Evolutionary conservation across 2,113 vertebrate genomes (phyloP), one percentile per base, ranked within the genome.

Genomic region (Otolemur garnettii): DNA sequence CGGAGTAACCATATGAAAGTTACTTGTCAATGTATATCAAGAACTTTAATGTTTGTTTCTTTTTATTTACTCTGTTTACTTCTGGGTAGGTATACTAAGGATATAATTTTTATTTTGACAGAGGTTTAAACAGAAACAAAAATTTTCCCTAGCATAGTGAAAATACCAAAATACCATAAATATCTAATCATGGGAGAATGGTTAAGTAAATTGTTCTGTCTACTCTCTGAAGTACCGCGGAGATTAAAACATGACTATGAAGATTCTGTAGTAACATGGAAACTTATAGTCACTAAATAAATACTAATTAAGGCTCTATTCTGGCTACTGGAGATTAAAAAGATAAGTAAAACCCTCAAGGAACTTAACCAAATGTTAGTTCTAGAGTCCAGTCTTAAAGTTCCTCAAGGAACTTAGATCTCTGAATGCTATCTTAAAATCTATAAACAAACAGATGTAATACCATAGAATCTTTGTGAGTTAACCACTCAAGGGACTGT

Each of bases 191-290:
- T 59, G 26, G 71, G 35, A 91, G 22, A 91, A 42, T 68, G 53
- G n/a, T 80, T 94, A 93, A 91, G 28, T 94, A 78, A 94, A 75
- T 94, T 87, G 28, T 84, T 78, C 53, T 79, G 13, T 89, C 68
- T 86, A 24, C 5, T 60, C 13, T 83, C 60, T 93, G 77, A 96
- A 91, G 42, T 88, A 91, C 72, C 62, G 24, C 77, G 78, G 78
- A 88, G 15, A 75, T 38, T 86, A 17, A 71, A 87, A 95, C 64
- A 93, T 88, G 26, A 85, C 92, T 92, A 42, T 92, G 69, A 84
- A 93, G 33, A 90, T 94, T 92, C 30, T 97, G 22, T 69, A 90
- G 60, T 53, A 92, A 93, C 35, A 66, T 72, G 64, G 71, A 75
- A 57, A 82, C 26, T 77, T 89, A 92, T 92, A 84, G 62, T 78